A percentile compares a stretch with the other conserved stretches of the same genome.
These are phyloP conservation scores for Oncorhynchus masou DNA, from an alignment of 2,113 vertebrate genomes.

Conservation along the genomic window DNA sequence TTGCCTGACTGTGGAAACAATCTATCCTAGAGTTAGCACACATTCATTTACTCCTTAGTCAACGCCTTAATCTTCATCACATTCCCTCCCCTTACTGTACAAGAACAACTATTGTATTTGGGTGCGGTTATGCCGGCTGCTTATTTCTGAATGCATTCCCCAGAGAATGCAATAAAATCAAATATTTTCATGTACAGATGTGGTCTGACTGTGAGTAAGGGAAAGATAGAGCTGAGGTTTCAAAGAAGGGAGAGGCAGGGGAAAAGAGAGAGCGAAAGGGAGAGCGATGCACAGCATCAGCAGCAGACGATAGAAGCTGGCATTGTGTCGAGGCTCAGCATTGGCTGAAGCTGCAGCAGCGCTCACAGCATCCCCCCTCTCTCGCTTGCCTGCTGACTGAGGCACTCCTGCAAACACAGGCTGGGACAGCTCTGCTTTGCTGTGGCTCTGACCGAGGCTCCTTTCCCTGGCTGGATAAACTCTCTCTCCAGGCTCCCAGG, in stretches of 20 bases:
- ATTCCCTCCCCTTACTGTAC: not conserved
- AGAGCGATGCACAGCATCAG: conserved; percentile 65
- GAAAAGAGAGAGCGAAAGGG: conserved; percentile 38
- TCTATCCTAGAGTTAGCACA: conserved; percentile 43
- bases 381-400: conserved; percentile 48
- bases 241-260: conserved; percentile 1
- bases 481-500: conserved; percentile 10
- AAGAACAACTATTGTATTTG: not conserved
- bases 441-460: conserved; percentile 37
- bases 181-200: conserved; percentile 3
- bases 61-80: not conserved
- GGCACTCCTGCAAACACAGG: conserved; percentile 48
- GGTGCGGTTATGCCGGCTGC: not conserved
- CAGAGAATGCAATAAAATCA: conserved; percentile 11
- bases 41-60: conserved; percentile 49
- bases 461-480: conserved; percentile 23
- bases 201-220: conserved; percentile 17
- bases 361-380: conserved; percentile 63
- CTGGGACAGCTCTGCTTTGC: conserved; percentile 20
- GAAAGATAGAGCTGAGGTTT: not conserved
- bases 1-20: conserved; percentile 55
- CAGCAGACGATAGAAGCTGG: conserved; percentile 75
- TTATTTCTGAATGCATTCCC: conserved; percentile 5
- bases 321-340: conserved; percentile 52
- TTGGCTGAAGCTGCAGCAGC: conserved; percentile 74